phyloP scores from a whole-genome alignment of 2,888 invertebrate genomes.

The Omphaloscelis lunosa region DNA sequence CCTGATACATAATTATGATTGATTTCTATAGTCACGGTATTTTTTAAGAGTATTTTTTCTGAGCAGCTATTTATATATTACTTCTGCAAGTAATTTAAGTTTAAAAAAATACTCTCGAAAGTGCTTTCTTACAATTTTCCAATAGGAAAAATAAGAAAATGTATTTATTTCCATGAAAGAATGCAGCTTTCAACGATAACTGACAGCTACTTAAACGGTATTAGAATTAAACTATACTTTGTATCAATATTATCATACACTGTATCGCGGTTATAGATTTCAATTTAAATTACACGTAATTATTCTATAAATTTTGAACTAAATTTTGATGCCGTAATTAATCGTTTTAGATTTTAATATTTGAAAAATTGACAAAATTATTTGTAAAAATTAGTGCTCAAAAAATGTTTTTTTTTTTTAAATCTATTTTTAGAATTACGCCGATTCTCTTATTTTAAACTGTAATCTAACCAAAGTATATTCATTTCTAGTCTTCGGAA shows the following conservation, averaged over 20 bases:
- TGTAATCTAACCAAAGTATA: conserved; percentile 73
- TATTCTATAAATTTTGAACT: conserved; percentile 7
- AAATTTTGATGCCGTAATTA: conserved; percentile 24
- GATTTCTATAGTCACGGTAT: conserved; percentile 65
- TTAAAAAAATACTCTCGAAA: not conserved
- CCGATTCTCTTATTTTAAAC: conserved; percentile 35
- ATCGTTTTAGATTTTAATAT: conserved; percentile 14
- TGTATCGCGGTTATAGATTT: conserved; percentile 57
- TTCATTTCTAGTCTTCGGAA: conserved; percentile 76
- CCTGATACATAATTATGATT: conserved; percentile 71
- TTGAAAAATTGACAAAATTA: conserved; percentile 27
- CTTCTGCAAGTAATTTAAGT: not conserved
- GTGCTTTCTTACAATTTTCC: not conserved
- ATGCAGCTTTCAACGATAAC: not conserved
- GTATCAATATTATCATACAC: not conserved
- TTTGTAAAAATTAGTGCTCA: conserved; percentile 69
- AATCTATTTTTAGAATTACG: conserved; percentile 39
- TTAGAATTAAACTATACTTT: not conserved
- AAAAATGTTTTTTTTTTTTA: conserved; percentile 50
- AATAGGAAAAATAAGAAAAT: not conserved
- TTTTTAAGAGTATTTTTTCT: not conserved
- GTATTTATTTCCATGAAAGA: not conserved
- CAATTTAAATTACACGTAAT: conserved; percentile 9
- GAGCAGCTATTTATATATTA: conserved; percentile 25
- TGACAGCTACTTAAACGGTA: not conserved